phyloP scores from a whole-genome alignment of 2,113 vertebrate genomes.

The Bostrychus sinensis region DNA sequence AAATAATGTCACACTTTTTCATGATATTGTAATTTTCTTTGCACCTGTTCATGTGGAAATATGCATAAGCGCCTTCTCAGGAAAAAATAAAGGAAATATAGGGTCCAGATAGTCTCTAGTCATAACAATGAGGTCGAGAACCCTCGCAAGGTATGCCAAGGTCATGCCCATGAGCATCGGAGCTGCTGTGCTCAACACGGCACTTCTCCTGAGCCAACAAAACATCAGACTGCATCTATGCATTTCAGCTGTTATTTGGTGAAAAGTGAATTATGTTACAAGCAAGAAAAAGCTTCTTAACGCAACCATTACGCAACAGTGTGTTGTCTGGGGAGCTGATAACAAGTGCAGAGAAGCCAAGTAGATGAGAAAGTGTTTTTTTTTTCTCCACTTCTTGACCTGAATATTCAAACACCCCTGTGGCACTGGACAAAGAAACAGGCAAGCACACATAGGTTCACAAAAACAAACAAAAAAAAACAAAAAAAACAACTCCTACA shows the following conservation, averaged over 20 bases:
- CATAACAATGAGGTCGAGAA: slow-evolving; percentile 3
- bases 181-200: background rate
- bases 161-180: slow-evolving; percentile 27
- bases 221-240: background rate
- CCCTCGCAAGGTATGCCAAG: too few relatives aligned
- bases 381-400: slow-evolving; percentile 64
- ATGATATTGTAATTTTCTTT: too few relatives aligned
- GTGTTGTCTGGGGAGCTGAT: slow-evolving; percentile 35
- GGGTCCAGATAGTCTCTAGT: slow-evolving; percentile 31
- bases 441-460: slow-evolving; percentile 45
- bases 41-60: too few relatives aligned
- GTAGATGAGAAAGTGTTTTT: slow-evolving; percentile 46
- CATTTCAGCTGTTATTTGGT: background rate
- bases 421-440: slow-evolving; percentile 58
- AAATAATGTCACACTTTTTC: slow-evolving; percentile 8
- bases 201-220: background rate
- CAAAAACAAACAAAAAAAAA: too few relatives aligned
- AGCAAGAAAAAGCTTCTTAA: slow-evolving; percentile 21
- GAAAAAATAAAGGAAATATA: slow-evolving; percentile 7
- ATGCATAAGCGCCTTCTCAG: too few relatives aligned
- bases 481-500: slow-evolving; percentile 46
- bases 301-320: slow-evolving; percentile 31
- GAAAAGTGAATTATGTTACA: slow-evolving; percentile 39
- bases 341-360: slow-evolving; percentile 36
- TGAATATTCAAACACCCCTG: slow-evolving; percentile 67